These are phyloP conservation scores for Drosophila subquinaria DNA, from an alignment of 2,888 invertebrate species.

Conservation along the genomic window DNA sequence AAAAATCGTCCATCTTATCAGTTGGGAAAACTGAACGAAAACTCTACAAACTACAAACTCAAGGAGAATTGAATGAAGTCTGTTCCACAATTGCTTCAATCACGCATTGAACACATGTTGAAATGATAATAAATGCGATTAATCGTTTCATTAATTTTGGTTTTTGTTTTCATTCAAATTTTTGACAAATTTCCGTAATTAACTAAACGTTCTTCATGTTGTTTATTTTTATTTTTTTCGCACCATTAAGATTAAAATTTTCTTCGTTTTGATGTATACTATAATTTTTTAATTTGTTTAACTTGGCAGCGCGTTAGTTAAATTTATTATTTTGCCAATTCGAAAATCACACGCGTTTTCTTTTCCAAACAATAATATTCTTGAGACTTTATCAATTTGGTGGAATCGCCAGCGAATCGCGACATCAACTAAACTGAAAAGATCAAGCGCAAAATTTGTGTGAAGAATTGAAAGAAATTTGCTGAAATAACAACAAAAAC, in stretches of 20 bases:
- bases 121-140: conserved; percentile 26
- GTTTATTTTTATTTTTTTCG: conserved; percentile 6
- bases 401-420: conserved; percentile 63
- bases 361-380: conserved; percentile 27
- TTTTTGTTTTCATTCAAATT: conserved; percentile 13
- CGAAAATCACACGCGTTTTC: conserved; percentile 30
- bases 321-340: conserved; percentile 35
- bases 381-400: conserved; percentile 69
- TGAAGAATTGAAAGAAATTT: conserved; percentile 40
- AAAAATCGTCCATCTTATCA: conserved; percentile 10
- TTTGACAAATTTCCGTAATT: conserved; percentile 26
- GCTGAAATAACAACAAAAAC: conserved; percentile 17
- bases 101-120: conserved; percentile 60
- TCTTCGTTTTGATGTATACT: conserved; percentile 10
- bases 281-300: conserved; percentile 13
- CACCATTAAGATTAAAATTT: conserved; percentile 7
- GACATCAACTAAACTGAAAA: conserved; percentile 76
- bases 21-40: conserved; percentile 5
- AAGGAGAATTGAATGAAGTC: conserved; percentile 18
- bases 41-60: conserved; percentile 6
- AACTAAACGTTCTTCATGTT: conserved; percentile 13
- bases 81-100: conserved; percentile 26
- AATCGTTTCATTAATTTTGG: conserved; percentile 20
- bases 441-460: conserved; percentile 51
- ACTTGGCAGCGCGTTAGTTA: conserved; percentile 17